Evolutionary conservation across 1,140 invertebrate species (phyloP), one percentile per base, ranked within the genome.

Genomic region (Drosophila nannoptera): DNA sequence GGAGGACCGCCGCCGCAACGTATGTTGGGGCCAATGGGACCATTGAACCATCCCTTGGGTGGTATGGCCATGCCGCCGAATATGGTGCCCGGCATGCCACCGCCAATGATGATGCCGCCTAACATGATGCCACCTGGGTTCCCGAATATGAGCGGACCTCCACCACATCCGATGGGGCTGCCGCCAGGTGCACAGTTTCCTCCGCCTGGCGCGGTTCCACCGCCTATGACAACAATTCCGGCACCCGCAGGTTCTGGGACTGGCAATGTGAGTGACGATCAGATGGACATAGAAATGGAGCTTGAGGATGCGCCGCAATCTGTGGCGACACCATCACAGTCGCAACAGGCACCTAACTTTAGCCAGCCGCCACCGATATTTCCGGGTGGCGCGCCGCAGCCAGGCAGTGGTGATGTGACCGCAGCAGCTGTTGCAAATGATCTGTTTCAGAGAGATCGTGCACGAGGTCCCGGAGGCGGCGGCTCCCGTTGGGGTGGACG

Each of bases 201-300:
- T 12, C 91, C 90, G 7, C 89, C 87, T 11, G 58, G 72, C 12
- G 48, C 80, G 40, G 56, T 75, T 31, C 69, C 87, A 4, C 65
- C 77, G 5, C 63, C 88, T 5, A 80, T 84, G 49, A 36, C 64
- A 5, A 48, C 53, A 33, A 53, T 66, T n/a, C 73, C 76, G 11
- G 71, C 50, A 60, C 65, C 59, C 29, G 58, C 36, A 50, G 54
- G 66, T 9, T 45, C 46, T 31, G 62, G 40, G 5, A 11, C 33
- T 38, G 73, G 70, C 53, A 89, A 77, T 55, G 75, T 81, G 42
- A 91, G 91, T 14, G 92, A 93, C 42, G 92, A 93, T 91, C 92
- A 93, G 65, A 93, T 93, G 80, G 92, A 93, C 69, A 92, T 93
- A 81, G 93, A 93, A 86, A 91, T 91, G 91, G 91, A 92, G 50